Conservation (phyloP, 1,140 invertebrate genomes). For the Paralvinella palmiformis region DNA sequence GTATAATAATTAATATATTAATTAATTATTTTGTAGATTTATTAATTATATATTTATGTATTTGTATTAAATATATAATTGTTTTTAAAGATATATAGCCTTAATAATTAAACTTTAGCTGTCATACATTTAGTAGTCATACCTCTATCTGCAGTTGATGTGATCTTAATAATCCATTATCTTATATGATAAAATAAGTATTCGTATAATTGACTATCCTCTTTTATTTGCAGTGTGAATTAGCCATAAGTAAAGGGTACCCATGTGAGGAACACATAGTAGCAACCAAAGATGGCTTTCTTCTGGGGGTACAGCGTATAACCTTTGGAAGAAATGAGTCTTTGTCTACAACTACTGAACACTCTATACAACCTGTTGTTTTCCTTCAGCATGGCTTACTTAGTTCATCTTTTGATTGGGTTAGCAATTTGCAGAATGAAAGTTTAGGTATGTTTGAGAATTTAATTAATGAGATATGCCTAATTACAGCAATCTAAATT, state of each 20-base stretch:
- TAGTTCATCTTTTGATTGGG: slow-evolving; percentile 9
- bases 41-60: too few species aligned
- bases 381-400: slow-evolving; percentile 17
- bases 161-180: too few species aligned
- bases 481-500: too few species aligned
- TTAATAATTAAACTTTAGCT: too few species aligned
- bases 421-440: slow-evolving; percentile 2
- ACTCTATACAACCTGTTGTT: slow-evolving; percentile 1
- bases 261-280: slow-evolving; percentile 14
- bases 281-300: slow-evolving; percentile 10
- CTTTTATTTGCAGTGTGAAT: slow-evolving; percentile 6
- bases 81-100: too few species aligned
- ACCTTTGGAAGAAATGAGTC: background rate
- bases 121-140: too few species aligned
- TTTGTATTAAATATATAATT: too few species aligned
- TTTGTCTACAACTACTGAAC: background rate
- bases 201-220: too few species aligned
- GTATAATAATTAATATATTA: too few species aligned
- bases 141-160: too few species aligned
- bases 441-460: slow-evolving; percentile 4
- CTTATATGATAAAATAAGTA: too few species aligned
- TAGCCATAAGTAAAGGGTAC: slow-evolving; percentile 14
- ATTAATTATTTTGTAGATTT: too few species aligned
- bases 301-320: slow-evolving; percentile 13
- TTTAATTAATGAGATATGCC: background rate